A percentile compares a stretch with the other conserved stretches of the same genome.
These are phyloP conservation scores for Ptychoptera contaminata DNA, from an alignment of 2,888 invertebrate species.

Conservation along the genomic window DNA sequence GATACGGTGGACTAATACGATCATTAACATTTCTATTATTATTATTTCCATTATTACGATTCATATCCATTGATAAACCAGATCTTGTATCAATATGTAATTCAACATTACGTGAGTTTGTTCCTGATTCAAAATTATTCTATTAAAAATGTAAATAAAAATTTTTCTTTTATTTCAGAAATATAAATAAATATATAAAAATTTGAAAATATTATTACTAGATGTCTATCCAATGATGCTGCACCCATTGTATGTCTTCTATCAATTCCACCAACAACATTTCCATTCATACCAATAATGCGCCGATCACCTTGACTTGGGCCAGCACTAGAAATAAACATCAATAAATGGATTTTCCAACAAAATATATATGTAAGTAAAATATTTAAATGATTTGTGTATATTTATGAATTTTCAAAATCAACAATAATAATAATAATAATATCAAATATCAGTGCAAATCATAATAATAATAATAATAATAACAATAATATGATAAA, in stretches of 20 bases:
- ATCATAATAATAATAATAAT: too few species aligned
- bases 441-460: too few species aligned
- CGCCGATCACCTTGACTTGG: constrained; percentile 9
- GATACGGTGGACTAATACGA: constrained; percentile 16
- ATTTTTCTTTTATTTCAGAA: background rate
- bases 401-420: too few species aligned
- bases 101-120: constrained; percentile 17
- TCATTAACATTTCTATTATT: constrained; percentile 12
- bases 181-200: constrained; percentile 3
- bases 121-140: constrained; percentile 17
- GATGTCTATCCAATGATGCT: constrained; percentile 19
- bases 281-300: constrained; percentile 1
- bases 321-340: constrained; percentile 6
- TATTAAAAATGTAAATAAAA: constrained; percentile 1
- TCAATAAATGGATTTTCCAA: too few species aligned
- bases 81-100: constrained; percentile 17
- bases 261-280: background rate
- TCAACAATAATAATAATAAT: too few species aligned
- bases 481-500: too few species aligned
- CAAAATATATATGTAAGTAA: too few species aligned
- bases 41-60: constrained; percentile 7
- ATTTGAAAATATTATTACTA: background rate
- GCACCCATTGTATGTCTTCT: constrained; percentile 17
- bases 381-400: too few species aligned
- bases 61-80: constrained; percentile 12